Percentiles rank a stretch among this genome's conserved stretches.
Conservation (phyloP, 2,113 vertebrate species). For the Nibea albiflora region DNA sequence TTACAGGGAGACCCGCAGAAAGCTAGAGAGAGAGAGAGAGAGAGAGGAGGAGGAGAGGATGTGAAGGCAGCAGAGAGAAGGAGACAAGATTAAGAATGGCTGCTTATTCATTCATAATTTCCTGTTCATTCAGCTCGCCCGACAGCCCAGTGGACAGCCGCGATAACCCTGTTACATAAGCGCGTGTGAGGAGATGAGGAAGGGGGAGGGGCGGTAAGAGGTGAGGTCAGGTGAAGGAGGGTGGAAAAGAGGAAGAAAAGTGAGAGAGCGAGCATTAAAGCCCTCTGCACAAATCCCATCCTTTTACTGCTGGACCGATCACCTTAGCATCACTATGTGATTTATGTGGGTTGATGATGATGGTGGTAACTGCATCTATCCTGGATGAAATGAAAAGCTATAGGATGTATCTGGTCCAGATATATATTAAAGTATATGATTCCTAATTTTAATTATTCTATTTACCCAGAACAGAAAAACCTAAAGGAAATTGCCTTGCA, state of each 20-base stretch:
- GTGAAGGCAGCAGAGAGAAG: constrained; percentile 19
- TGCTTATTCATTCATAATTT: constrained; percentile 80
- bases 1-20: not conserved
- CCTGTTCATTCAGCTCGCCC: constrained; percentile 63
- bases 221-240: constrained; percentile 53
- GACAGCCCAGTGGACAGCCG: constrained; percentile 16
- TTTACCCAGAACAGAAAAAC: not conserved
- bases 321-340: not conserved
- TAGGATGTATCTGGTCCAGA: not conserved
- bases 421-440: not conserved
- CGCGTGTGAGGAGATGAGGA: not conserved
- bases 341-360: constrained; percentile 21
- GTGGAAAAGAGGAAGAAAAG: constrained; percentile 21
- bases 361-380: not conserved
- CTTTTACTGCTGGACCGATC: not conserved
- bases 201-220: not conserved
- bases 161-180: constrained; percentile 56
- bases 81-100: constrained; percentile 73
- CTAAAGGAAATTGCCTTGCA: not conserved
- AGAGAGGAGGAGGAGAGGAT: constrained; percentile 6
- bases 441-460: not conserved
- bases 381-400: not conserved
- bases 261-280: constrained; percentile 7
- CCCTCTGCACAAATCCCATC: not conserved
- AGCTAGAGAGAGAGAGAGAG: not conserved